These are phyloP conservation scores for Phocides pigmalion DNA, from an alignment of 1,140 invertebrate species.

Conservation along the genomic window DNA sequence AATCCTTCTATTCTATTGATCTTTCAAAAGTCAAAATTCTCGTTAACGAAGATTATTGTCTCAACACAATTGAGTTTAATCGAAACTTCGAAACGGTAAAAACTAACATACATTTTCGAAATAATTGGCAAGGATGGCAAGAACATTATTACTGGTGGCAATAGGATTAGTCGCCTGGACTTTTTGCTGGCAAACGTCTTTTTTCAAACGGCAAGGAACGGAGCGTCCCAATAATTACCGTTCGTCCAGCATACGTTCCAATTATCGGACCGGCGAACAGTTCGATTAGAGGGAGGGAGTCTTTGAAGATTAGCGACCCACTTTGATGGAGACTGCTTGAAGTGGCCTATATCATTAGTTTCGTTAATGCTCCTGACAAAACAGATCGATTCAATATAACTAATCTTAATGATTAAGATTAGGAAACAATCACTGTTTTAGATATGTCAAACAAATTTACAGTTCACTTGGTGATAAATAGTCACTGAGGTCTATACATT, in stretches of 20 bases:
- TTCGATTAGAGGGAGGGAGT: slow-evolving; percentile 42
- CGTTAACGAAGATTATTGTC: no score
- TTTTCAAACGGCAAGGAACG: slow-evolving; percentile 25
- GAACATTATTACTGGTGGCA: slow-evolving; percentile 8
- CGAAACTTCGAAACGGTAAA: neutral
- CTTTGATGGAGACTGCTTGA: neutral
- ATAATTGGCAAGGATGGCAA: slow-evolving; percentile 11
- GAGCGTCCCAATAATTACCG: slow-evolving; percentile 25
- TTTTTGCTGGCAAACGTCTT: slow-evolving; percentile 29
- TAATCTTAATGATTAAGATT: neutral
- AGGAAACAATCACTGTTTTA: no score
- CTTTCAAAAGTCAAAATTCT: neutral
- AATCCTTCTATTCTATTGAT: no score
- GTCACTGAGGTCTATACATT: no score
- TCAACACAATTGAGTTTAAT: no score
- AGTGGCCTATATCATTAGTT: neutral
- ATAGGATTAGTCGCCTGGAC: slow-evolving; percentile 13
- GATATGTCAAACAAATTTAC: no score
- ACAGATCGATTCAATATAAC: neutral
- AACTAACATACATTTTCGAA: neutral
- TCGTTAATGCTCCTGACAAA: neutral
- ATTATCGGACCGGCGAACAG: slow-evolving; percentile 42
- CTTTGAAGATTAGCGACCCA: slow-evolving; percentile 36
- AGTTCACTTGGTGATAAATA: no score
- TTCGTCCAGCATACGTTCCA: slow-evolving; percentile 37